Evolutionary conservation across 92 coral and sea anemone genomes (phyloP), one percentile per base, ranked within the genome.

Genomic region (Blastomussa wellsi): DNA sequence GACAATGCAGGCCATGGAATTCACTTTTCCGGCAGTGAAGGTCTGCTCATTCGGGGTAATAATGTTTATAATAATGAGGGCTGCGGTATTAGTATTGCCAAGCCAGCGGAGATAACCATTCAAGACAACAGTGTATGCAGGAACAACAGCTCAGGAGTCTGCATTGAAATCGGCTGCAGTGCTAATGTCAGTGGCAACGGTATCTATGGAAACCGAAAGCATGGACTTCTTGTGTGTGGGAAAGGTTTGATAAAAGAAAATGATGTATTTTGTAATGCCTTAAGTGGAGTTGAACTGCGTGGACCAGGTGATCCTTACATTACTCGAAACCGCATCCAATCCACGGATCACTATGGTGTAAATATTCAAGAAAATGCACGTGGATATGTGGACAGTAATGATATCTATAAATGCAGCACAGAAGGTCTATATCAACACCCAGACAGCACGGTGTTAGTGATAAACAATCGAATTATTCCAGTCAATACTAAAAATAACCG

Each of bases 281-380:
- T 82, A 59, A 89, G 88, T 55, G 99, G 96, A 12, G 82, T 96
- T 64, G 92, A 92, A 89, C 87, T 96, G 53, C 86, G 90, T 16
- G 99, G 99, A 33, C 99, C 99, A 24, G 99, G 99, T 14, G 98
- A 96, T 72, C 98, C 99, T 19, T 94, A 90, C 82, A 92, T 96
- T 20, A 91, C 96, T 4, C 88, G 93, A 33, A 96, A 96, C 73
- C 94, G 99, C 52, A 92, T 96, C 66, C 92, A 89, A 94, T 89
- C 94, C 37, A 88, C 95, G 14, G 82, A 88, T 84, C 89, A 88
- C 72, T 85, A 88, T 36, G 99, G 96, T 62, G 83, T 96, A 73
- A 83, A 87, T 74, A 89, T 94, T 80, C 72, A 91, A 78, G 98
- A 95, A 78, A 95, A 90, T 66, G 97, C 96, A 17, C 94, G 99